Evolutionary conservation across 2,113 vertebrate species (phyloP), one percentile per base, ranked within the genome.

Genomic region (Sclerurus mexicanus): DNA sequence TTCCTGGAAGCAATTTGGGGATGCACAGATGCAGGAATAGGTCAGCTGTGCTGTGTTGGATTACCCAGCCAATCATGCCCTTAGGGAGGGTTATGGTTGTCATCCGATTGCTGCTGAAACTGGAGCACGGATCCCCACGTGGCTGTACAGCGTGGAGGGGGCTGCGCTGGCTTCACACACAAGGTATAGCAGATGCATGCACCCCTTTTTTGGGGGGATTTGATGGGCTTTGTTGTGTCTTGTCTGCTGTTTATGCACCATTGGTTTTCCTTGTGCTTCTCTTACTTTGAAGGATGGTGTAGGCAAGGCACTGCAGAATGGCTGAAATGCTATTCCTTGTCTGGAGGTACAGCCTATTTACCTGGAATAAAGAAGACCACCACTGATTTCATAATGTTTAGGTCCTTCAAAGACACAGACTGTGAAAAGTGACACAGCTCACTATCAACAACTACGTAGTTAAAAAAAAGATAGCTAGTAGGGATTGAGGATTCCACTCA

Each of bases 51-150:
- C 8, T 58, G 13, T 81, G 33, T 23, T 9, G 14, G 8, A 55
- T 58, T 42, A 59, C 3, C 3, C 14, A 67, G n/a, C 6, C 1
- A 6, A 2, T 30, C 5, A 7, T 20, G 31, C 14, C 46, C 12
- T 56, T 23, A 9, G 58, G 56, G 68, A 85, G 22, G 30, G 24
- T 35, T 31, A 2, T 27, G 22, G 10, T 46, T 44, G 14, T 33
- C 12, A 2, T 3, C 31, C 17, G 59, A 33, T 17, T 62, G 39
- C 18, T 68, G 12, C 52, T 52, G 68, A 35, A 24, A 4, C 30
- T 37, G 33, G 12, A 66, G 42, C 9, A 18, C 7, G 30, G 39
- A 58, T 9, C 10, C 5, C 14, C 2, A 1, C 0, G 0, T 20
- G 19, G 12, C 7, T 20, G 4, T 46, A 14, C 24, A 53, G 28